A percentile compares a stretch with the other conserved stretches of the same genome.
Evolutionary conservation across 2,113 vertebrate species (phyloP).

Genomic region (Garra rufa): DNA sequence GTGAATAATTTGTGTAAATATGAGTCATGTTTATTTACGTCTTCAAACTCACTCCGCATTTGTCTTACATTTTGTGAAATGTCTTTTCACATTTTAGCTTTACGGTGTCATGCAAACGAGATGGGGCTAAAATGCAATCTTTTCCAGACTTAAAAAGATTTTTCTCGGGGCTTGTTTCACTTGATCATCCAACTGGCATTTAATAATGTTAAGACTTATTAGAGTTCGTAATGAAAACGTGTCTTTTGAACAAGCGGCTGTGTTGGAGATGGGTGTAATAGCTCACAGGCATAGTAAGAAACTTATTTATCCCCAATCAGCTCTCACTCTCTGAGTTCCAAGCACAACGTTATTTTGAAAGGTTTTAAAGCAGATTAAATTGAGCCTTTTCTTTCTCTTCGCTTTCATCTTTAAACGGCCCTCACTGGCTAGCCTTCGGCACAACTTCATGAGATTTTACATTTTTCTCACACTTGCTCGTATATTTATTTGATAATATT

Average conservation of each 20-base stretch:
- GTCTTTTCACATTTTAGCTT: slow-evolving; percentile 60
- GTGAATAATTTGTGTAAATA: background rate
- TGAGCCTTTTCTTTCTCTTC: slow-evolving; percentile 98
- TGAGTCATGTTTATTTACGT: slow-evolving; percentile 16
- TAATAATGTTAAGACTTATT: slow-evolving; percentile 99
- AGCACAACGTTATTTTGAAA: slow-evolving; percentile 95
- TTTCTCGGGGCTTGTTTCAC: slow-evolving; percentile 80
- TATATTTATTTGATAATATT: slow-evolving; percentile 61
- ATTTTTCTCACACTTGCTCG: slow-evolving; percentile 60
- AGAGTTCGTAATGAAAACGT: slow-evolving; percentile 92
- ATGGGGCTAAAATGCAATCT: slow-evolving; percentile 79
- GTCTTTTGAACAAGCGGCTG: slow-evolving; percentile 88
- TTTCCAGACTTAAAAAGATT: slow-evolving; percentile 82
- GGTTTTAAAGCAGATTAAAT: slow-evolving; percentile 99
- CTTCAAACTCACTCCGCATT: background rate
- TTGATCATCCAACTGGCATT: slow-evolving; percentile 90
- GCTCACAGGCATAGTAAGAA: slow-evolving; percentile 94
- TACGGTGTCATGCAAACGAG: slow-evolving; percentile 71
- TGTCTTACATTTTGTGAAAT: slow-evolving; percentile 44
- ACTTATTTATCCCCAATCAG: slow-evolving; percentile 98
- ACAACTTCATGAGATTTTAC: slow-evolving; percentile 87
- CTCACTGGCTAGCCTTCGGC: slow-evolving; percentile 91
- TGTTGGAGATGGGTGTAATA: slow-evolving; percentile 94
- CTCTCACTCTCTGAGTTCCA: slow-evolving; percentile 90
- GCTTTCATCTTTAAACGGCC: slow-evolving; percentile 99